Evolutionary conservation across 2,888 invertebrate species (phyloP).

Genomic region (Carpatolechia fugitivella): DNA sequence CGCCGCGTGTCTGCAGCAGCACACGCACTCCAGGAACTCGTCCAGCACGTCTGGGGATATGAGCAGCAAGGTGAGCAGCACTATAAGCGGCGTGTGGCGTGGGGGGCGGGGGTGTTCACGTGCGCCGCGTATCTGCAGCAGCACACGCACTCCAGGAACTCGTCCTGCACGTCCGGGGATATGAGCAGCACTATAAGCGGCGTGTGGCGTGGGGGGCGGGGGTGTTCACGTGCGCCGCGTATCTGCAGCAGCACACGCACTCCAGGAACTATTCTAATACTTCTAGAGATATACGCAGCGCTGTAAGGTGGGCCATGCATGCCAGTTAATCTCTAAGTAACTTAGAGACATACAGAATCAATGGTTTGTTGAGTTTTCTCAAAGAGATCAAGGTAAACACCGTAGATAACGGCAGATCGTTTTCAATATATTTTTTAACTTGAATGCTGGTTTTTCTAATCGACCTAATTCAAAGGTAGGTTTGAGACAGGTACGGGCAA

Average conservation of each 20-base stretch:
- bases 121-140: constrained; percentile 55
- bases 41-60: constrained; percentile 83
- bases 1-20: constrained; percentile 58
- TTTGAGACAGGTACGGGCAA: no score
- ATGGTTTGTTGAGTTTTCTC: no score
- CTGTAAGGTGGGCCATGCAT: no score
- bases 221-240: constrained; percentile 44
- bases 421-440: no score
- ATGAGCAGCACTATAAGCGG: constrained; percentile 70
- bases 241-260: constrained; percentile 78
- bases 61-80: constrained; percentile 68
- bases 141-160: constrained; percentile 85
- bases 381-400: no score
- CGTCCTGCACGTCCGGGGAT: constrained; percentile 84
- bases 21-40: constrained; percentile 86
- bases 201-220: constrained; percentile 8
- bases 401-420: no score
- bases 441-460: no score
- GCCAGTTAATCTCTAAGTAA: no score
- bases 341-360: no score
- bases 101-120: constrained; percentile 36
- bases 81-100: constrained; percentile 38
- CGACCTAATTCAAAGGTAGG: no score
- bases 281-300: constrained; percentile 77
- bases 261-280: constrained; percentile 89